These are phyloP conservation scores for Alviniconcha strummeri DNA, from an alignment of 2,888 invertebrate genomes.

Conservation along the genomic window DNA sequence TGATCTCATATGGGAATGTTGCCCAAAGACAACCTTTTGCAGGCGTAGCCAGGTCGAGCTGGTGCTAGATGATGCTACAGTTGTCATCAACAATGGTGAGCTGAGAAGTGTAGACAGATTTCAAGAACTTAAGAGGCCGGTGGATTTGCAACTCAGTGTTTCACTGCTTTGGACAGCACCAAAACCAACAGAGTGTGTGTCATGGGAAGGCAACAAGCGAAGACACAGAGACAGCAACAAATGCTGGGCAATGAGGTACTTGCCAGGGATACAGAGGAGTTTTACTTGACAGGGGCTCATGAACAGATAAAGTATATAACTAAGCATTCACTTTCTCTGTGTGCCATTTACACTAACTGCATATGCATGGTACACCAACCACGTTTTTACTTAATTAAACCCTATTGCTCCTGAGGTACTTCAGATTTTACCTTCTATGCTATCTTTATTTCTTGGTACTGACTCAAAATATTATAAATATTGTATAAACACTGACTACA, in stretches of 20 bases:
- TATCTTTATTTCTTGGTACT: too few relatives aligned
- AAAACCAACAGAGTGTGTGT: background rate
- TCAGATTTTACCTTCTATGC: too few relatives aligned
- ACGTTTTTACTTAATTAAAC: too few relatives aligned
- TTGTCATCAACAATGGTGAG: slow-evolving; percentile 26
- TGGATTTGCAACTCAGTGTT: background rate
- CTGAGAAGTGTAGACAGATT: slow-evolving; percentile 5
- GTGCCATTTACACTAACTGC: too few relatives aligned
- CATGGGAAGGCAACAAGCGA: background rate
- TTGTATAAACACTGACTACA: too few relatives aligned
- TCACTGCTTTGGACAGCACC: background rate
- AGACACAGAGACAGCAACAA: background rate
- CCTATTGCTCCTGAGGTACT: too few relatives aligned
- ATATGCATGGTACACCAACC: too few relatives aligned
- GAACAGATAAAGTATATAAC: too few relatives aligned
- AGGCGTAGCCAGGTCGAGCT: background rate
- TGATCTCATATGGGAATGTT: slow-evolving; percentile 13
- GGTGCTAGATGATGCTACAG: slow-evolving; percentile 14
- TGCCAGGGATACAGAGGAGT: too few relatives aligned
- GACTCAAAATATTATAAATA: too few relatives aligned
- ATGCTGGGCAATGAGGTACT: background rate
- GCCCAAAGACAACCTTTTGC: slow-evolving; percentile 19
- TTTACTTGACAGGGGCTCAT: too few relatives aligned
- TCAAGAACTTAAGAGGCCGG: slow-evolving; percentile 12
- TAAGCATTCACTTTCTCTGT: too few relatives aligned